phyloP scores from a whole-genome alignment of 1,140 invertebrate species.

The Trichomalopsis sarcophagae region DNA sequence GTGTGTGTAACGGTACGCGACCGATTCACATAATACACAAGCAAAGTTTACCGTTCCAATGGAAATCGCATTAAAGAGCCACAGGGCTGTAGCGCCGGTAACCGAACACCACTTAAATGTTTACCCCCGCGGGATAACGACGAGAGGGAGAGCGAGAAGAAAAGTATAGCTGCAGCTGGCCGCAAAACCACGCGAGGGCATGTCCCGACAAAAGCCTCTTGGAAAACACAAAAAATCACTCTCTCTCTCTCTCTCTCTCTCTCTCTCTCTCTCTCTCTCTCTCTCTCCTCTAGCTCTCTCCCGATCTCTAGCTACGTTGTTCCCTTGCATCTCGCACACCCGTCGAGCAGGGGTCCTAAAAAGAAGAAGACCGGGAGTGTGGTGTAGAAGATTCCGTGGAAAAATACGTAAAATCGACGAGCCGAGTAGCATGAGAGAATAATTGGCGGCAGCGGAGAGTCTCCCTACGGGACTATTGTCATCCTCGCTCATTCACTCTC shows the following conservation, averaged over 20 bases:
- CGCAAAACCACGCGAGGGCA: no score
- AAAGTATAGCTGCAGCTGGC: not conserved
- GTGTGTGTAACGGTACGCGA: not conserved
- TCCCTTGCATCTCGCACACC: no score
- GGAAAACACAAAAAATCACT: not conserved
- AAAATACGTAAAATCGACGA: conserved; percentile 43
- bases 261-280: no score
- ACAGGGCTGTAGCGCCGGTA: not conserved
- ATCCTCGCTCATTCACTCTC: conserved; percentile 9
- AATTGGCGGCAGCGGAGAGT: conserved; percentile 62
- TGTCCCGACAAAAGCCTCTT: not conserved
- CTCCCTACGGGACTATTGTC: conserved; percentile 28
- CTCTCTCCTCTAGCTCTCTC: no score
- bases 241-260: no score
- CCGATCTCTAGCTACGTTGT: no score
- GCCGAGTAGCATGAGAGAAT: conserved; percentile 61
- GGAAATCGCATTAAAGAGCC: not conserved
- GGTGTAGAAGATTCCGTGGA: not conserved
- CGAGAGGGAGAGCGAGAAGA: not conserved
- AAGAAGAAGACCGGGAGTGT: not conserved
- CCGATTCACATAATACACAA: not conserved
- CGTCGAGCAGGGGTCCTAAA: not conserved
- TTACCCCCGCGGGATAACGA: not conserved
- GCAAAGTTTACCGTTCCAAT: not conserved
- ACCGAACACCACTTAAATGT: not conserved